Conservation (phyloP, 2,113 vertebrate species). For the Diphyllodes magnificus region DNA sequence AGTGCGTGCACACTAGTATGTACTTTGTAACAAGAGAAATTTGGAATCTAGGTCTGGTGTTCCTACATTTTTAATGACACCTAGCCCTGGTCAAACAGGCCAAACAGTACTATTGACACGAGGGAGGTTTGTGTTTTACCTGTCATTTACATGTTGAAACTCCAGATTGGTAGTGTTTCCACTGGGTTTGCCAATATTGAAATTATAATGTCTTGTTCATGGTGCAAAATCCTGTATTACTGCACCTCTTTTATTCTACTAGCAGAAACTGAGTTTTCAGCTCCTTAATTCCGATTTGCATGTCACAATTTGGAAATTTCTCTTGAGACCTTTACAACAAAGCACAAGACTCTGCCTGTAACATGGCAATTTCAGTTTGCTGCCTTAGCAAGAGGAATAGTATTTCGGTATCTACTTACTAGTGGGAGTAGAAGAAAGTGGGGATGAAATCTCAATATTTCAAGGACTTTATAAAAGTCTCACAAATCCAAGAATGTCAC, state of each 20-base stretch:
- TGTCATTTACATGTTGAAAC: not conserved
- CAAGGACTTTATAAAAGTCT: not conserved
- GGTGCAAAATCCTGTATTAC: not conserved
- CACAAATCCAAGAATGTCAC: not conserved
- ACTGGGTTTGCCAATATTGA: not conserved
- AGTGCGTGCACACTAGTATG: not conserved
- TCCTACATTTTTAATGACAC: not conserved
- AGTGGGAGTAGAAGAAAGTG: not conserved
- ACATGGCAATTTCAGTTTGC: not conserved
- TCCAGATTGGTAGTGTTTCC: not conserved
- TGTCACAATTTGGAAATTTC: not conserved
- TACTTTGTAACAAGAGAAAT: not conserved
- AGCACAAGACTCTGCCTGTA: not conserved
- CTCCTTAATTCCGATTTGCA: not conserved
- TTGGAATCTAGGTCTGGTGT: not conserved
- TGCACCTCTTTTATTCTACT: not conserved
- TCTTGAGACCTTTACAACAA: not conserved
- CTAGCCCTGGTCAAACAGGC: not conserved
- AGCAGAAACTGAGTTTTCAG: not conserved
- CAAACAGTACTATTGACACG: not conserved
- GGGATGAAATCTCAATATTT: not conserved
- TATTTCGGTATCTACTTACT: not conserved
- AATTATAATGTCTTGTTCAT: not conserved
- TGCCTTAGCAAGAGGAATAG: not conserved
- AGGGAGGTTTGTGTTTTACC: not conserved